Evolutionary conservation across 2,888 invertebrate genomes (phyloP).

Genomic region (Athetis lepigone): DNA sequence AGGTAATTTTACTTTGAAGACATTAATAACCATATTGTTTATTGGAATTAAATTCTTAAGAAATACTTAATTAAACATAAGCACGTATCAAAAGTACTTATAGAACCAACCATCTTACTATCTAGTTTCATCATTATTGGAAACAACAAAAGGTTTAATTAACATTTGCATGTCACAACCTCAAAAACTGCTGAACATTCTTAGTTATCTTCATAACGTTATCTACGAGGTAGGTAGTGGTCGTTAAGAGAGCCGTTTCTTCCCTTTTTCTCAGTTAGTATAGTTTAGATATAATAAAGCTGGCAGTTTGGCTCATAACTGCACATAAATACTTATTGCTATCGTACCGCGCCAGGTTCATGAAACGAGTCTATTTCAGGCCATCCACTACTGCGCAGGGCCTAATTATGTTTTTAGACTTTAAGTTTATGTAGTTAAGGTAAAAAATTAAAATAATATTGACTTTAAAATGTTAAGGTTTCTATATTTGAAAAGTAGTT

Average conservation of each 20-base stretch:
- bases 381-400: slow-evolving; percentile 24
- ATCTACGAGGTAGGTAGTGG: neutral
- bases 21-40: no score
- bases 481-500: no score
- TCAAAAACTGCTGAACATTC: neutral
- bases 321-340: slow-evolving; percentile 40
- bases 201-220: neutral
- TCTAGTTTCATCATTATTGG: no score
- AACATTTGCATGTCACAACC: neutral
- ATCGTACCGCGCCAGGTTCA: slow-evolving; percentile 20
- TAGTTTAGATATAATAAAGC: slow-evolving; percentile 30
- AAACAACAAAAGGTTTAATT: no score
- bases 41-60: no score
- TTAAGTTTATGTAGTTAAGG: neutral
- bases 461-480: no score
- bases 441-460: neutral
- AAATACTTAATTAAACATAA: no score
- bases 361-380: slow-evolving; percentile 2
- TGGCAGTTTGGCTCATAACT: slow-evolving; percentile 28
- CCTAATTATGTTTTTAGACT: slow-evolving; percentile 24
- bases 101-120: no score
- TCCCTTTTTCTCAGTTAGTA: slow-evolving; percentile 33
- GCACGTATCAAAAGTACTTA: no score
- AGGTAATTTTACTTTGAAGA: no score
- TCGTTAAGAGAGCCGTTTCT: neutral